phyloP scores from a whole-genome alignment of 2,888 invertebrate species.

The Digitonthophagus gazella region DNA sequence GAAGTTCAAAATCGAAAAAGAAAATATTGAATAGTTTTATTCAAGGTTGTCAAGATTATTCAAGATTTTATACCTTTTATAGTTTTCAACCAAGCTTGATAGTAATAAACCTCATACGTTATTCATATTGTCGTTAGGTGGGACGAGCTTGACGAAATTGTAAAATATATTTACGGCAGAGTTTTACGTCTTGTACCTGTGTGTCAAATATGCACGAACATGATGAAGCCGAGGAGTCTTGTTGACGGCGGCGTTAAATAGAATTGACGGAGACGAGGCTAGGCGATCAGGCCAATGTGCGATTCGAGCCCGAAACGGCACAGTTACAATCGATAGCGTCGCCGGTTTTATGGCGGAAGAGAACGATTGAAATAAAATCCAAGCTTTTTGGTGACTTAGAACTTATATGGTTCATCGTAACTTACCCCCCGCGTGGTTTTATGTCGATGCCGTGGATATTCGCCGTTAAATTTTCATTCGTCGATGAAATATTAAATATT shows the following conservation, averaged over 20 bases:
- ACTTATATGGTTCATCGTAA: neutral
- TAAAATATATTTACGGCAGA: constrained; percentile 48
- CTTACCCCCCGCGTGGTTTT: neutral
- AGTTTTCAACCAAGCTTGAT: neutral
- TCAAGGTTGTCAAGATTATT: neutral
- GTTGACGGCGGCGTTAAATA: neutral
- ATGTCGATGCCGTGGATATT: neutral
- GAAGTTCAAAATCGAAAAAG: too few species aligned
- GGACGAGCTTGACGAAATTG: constrained; percentile 49
- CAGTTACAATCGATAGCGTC: neutral
- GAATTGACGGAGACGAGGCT: neutral
- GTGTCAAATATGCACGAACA: neutral
- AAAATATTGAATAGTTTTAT: neutral
- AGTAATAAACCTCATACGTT: constrained; percentile 39
- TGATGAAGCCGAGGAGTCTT: neutral
- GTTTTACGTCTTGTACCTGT: constrained; percentile 47
- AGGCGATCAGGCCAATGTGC: neutral
- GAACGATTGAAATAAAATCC: neutral
- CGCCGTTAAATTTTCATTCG: neutral
- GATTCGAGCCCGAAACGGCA: neutral
- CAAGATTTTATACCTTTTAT: neutral
- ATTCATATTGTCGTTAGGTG: constrained; percentile 44
- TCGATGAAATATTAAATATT: neutral
- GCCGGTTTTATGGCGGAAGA: neutral
- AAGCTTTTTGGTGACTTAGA: neutral